These are phyloP conservation scores for Lindbergichthys nudifrons DNA, from an alignment of 2,797 vertebrate genomes.

Conservation along the genomic window DNA sequence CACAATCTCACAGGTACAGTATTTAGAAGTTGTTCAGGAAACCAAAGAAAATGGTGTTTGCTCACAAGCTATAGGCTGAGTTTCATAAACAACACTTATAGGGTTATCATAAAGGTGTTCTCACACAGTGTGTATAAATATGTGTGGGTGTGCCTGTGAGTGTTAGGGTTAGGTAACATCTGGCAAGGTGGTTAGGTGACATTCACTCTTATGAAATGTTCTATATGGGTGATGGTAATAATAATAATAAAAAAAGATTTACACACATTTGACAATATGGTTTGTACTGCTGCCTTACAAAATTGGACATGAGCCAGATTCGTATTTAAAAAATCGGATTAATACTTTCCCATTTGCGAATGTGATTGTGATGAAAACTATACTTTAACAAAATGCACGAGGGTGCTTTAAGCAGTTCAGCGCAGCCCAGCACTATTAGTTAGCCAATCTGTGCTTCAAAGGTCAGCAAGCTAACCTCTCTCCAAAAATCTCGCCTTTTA, in stretches of 20 bases:
- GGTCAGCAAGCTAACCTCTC: constrained; percentile 39
- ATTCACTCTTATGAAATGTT: constrained; percentile 6
- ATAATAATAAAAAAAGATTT: neutral
- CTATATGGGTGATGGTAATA: neutral
- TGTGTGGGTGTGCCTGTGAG: too few relatives aligned
- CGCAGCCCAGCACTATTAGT: constrained; percentile 48
- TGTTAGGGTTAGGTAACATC: too few relatives aligned
- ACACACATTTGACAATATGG: constrained; percentile 5
- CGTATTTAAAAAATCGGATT: neutral
- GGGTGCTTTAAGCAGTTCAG: constrained; percentile 59
- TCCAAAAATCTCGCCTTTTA: constrained; percentile 35
- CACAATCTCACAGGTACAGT: neutral
- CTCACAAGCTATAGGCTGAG: constrained; percentile 1
- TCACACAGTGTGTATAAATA: neutral
- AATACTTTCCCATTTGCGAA: constrained; percentile 18
- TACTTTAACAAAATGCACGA: constrained; percentile 60
- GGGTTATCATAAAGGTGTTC: constrained; percentile 8
- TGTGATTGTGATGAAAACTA: constrained; percentile 44
- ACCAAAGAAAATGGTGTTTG: constrained; percentile 12
- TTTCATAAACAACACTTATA: constrained; percentile 12
- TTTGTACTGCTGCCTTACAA: neutral
- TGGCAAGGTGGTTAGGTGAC: neutral
- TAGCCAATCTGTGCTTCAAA: constrained; percentile 47
- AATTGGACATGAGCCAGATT: neutral
- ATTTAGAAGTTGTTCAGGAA: constrained; percentile 21